Evolutionary conservation across 1,140 invertebrate species (phyloP).

Genomic region (Polypedilum vanderplanki): DNA sequence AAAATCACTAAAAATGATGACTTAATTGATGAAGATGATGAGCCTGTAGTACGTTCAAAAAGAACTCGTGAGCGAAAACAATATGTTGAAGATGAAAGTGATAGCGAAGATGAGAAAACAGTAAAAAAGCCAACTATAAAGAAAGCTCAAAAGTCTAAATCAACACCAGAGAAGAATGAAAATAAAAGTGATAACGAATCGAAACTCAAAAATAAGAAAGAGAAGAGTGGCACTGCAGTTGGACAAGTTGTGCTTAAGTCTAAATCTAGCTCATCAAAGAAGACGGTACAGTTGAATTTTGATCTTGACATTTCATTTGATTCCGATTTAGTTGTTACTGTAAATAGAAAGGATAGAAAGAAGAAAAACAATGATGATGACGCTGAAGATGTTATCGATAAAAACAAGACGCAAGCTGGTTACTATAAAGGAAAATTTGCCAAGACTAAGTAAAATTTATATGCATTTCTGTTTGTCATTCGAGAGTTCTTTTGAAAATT

Average conservation of each 20-base stretch:
- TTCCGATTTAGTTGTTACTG: conserved; percentile 43
- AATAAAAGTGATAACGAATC: not conserved
- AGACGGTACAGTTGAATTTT: conserved; percentile 43
- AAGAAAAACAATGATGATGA: not conserved
- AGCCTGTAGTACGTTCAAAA: not conserved
- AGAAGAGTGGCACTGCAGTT: not conserved
- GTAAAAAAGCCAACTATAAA: not conserved
- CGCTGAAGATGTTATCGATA: not conserved
- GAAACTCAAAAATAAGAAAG: not conserved
- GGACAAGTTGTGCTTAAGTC: not conserved
- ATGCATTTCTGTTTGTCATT: too few species aligned
- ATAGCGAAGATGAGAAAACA: conserved; percentile 19
- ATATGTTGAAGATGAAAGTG: not conserved
- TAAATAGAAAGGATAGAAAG: conserved; percentile 39
- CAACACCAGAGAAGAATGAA: not conserved
- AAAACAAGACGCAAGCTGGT: not conserved
- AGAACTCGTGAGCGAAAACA: not conserved
- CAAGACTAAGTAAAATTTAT: too few species aligned
- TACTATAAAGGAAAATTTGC: not conserved
- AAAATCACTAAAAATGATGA: not conserved
- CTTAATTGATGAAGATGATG: not conserved
- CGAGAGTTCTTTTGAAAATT: too few species aligned
- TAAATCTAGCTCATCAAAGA: not conserved
- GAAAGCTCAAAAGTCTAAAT: not conserved
- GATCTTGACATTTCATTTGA: conserved; percentile 43